Evolutionary conservation across 2,113 vertebrate genomes (phyloP).

Genomic region (Rousettus leschenaultii): DNA sequence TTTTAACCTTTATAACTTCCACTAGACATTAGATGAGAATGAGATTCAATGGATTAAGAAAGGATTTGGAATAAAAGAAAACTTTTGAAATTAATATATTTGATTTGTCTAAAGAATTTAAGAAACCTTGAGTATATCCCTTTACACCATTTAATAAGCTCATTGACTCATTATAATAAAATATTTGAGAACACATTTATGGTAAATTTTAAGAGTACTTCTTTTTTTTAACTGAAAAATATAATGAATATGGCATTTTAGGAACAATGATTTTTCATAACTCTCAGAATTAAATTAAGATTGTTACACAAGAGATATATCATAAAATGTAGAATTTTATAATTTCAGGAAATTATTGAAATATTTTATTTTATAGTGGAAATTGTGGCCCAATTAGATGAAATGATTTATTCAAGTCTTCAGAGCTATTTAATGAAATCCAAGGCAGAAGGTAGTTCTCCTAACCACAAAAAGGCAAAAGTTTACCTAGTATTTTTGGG

Average conservation of each 20-base stretch:
- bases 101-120: not conserved
- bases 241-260: not conserved
- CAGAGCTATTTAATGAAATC: not conserved
- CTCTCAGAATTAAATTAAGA: not conserved
- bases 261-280: not conserved
- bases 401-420: not conserved
- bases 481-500: not conserved
- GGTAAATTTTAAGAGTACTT: not conserved
- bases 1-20: not conserved
- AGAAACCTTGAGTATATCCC: not conserved
- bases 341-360: not conserved
- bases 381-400: not conserved
- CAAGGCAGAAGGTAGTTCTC: not conserved
- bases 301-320: not conserved
- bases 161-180: not conserved
- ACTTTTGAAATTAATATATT: not conserved
- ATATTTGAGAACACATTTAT: not conserved
- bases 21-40: not conserved
- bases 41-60: not conserved
- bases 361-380: not conserved
- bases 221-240: not conserved
- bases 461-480: not conserved
- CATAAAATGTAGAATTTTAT: not conserved
- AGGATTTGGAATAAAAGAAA: not conserved
- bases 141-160: not conserved